Base-by-base conservation (phyloP, 2,113 vertebrate species). In the Zeus faber region DNA sequence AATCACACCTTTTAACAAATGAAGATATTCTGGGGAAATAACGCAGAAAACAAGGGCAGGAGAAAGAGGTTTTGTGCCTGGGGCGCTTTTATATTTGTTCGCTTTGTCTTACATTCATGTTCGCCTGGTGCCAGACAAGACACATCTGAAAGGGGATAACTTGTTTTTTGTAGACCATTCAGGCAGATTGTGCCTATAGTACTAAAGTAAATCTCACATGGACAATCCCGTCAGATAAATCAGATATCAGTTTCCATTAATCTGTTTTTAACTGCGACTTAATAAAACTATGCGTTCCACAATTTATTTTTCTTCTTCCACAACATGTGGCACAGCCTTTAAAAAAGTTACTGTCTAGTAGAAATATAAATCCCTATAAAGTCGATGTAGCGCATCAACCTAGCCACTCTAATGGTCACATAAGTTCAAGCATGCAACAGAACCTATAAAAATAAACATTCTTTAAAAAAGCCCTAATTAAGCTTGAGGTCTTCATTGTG, bases 341-440 rank as follows among this genome's bases (percentile, higher is more conserved):
- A 76, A 24, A 45, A 67, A 24, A 59, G 33, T 43, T 22, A 25
- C 43, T 65, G 17, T 67, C 67, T 33, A 62, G 37, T 45, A 58
- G 54, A 65, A 46, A 67, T 20, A 57, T 44, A 44, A 68, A 43
- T 65, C 54, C 51, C n/a, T n/a, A n/a, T n/a, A n/a, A n/a, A n/a
- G n/a, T n/a, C n/a, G n/a, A n/a, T n/a, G n/a, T n/a, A n/a, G n/a
- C n/a, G n/a, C n/a, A n/a, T n/a, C n/a, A n/a, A 69, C 26, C 16
- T 53, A 8, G 74, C 63, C 37, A 59, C 54, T 65, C 4, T 16
- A 48, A 66, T 53, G 55, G 55, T 71, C 70, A 61, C 68, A 72
- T 50, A 23, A 77, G 45, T 54, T 84, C 67, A 82, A 69, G 60
- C 88, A 87, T 84, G 77, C 79, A 83, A 78, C 48, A 67, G 49